Conservation (phyloP, 2,113 vertebrate genomes). For the Rhabdomys dilectus region DNA sequence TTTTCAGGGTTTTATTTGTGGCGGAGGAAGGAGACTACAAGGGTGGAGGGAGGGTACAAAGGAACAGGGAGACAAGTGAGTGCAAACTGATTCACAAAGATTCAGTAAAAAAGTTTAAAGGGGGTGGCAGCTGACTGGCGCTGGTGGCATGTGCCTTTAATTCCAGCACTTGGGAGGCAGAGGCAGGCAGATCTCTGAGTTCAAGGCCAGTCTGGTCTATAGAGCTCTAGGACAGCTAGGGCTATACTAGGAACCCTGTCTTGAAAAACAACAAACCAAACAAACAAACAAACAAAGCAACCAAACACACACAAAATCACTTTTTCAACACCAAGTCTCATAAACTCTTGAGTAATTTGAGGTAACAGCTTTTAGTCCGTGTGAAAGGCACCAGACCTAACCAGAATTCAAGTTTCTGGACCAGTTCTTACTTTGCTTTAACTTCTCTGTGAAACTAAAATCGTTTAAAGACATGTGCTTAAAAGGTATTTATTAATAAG, state of each 20-base stretch:
- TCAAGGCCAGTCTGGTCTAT: not conserved
- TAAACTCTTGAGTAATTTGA: not conserved
- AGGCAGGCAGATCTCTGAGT: not conserved
- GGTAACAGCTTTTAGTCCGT: not conserved
- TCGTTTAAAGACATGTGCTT: slow-evolving; percentile 1
- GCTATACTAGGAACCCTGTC: not conserved
- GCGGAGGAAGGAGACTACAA: not conserved
- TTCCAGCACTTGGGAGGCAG: not conserved
- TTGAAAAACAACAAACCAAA: not conserved
- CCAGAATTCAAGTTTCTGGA: not conserved
- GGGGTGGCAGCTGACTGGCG: not conserved
- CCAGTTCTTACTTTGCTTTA: not conserved
- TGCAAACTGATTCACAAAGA: not conserved
- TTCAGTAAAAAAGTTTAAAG: not conserved
- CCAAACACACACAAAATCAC: not conserved
- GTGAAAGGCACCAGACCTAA: not conserved
- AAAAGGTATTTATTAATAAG: not conserved
- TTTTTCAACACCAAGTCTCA: not conserved
- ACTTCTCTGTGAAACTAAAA: slow-evolving; percentile 18
- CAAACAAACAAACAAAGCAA: not conserved
- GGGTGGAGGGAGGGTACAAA: not conserved
- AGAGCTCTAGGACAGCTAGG: not conserved
- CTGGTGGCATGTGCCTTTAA: not conserved
- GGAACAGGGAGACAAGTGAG: not conserved
- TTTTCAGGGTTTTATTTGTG: not conserved